Conservation (phyloP, 92 coral and sea anemone species). For the Actinernus sp. region DNA sequence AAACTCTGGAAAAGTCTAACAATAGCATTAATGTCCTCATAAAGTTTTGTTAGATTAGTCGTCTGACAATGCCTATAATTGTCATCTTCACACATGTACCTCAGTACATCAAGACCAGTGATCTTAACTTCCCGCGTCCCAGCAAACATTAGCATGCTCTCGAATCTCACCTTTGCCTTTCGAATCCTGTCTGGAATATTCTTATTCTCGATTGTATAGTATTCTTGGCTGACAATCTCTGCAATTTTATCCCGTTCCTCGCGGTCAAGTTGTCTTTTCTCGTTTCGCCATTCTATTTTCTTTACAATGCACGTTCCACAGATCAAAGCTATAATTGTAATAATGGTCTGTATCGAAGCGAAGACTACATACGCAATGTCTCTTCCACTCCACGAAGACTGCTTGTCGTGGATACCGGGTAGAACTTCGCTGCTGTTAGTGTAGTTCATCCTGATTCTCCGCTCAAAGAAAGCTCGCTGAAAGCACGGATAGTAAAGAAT, state of each 20-base stretch:
- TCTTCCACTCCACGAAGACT: not conserved
- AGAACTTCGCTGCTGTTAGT: not conserved
- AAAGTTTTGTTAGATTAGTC: not conserved
- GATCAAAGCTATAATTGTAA: not conserved
- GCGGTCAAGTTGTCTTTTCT: not conserved
- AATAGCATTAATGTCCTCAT: not conserved
- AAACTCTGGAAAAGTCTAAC: slow-evolving; percentile 13
- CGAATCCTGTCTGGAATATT: not conserved
- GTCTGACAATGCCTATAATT: not conserved
- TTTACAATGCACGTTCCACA: not conserved
- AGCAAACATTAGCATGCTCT: not conserved
- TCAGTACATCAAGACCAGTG: slow-evolving; percentile 37
- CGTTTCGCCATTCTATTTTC: not conserved
- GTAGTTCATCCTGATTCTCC: not conserved
- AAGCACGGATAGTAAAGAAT: too few species aligned
- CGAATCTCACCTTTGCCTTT: not conserved
- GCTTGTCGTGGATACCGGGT: not conserved
- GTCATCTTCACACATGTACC: slow-evolving; percentile 22
- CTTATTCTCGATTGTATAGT: slow-evolving; percentile 6
- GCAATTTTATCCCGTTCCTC: slow-evolving; percentile 14
- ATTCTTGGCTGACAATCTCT: slow-evolving; percentile 5
- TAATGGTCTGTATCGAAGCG: not conserved
- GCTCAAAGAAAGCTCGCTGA: too few species aligned
- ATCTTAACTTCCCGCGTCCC: not conserved
- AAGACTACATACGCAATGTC: not conserved